These are phyloP conservation scores for Macropis europaea DNA, from an alignment of 2,888 invertebrate species.

Conservation along the genomic window DNA sequence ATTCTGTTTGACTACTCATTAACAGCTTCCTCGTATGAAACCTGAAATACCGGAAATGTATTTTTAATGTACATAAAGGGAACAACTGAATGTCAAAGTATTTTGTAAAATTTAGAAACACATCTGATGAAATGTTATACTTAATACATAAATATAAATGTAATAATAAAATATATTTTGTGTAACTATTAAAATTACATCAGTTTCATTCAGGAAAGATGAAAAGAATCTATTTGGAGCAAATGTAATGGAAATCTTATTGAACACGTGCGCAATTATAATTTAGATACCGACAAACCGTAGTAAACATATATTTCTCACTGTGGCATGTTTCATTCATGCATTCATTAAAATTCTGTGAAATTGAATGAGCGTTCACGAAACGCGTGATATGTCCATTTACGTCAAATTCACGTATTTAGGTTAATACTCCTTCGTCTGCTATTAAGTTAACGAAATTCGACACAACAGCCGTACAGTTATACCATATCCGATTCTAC, in stretches of 20 bases:
- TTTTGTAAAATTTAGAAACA: not conserved
- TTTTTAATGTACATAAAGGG: too few species aligned
- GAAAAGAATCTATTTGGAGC: not conserved
- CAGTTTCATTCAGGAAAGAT: conserved; percentile 20
- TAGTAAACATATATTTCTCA: not conserved
- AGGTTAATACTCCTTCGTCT: conserved; percentile 30
- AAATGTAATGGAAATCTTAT: not conserved
- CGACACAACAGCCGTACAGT: not conserved
- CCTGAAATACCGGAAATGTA: too few species aligned
- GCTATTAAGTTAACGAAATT: not conserved
- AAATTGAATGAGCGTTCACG: not conserved
- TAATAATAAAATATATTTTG: not conserved
- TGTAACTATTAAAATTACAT: not conserved
- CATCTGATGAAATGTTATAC: too few species aligned
- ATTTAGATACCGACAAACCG: not conserved
- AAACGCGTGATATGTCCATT: not conserved
- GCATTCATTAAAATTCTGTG: not conserved
- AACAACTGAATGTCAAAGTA: too few species aligned
- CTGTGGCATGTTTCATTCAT: not conserved
- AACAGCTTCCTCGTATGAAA: conserved; percentile 42
- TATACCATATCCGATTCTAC: conserved; percentile 1
- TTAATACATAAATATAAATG: not conserved
- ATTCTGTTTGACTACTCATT: conserved; percentile 19
- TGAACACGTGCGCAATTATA: not conserved
- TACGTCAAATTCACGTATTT: not conserved